Evolutionary conservation across 2,888 invertebrate species (phyloP), one percentile per base, ranked within the genome.

Genomic region (Polyommatus icarus): DNA sequence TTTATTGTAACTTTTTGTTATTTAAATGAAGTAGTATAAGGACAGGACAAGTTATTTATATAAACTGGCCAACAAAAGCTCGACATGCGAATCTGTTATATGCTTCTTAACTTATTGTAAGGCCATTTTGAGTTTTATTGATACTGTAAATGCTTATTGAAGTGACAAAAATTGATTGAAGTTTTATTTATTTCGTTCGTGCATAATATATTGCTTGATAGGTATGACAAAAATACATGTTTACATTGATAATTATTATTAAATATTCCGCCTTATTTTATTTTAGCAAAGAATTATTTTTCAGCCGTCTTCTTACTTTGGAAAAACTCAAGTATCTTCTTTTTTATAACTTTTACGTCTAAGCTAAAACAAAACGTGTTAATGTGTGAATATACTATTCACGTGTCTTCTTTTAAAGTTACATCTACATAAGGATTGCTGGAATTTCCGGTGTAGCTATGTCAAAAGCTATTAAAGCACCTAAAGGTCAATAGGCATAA

Each of bases 21-120:
- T 67, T 67, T 67, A 67, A 67, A 67, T 18, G 15, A 67, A 67
- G 67, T 67, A 67, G 7, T 18, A 29, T 67, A 75, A 75, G 54
- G 75, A 20, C 75, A 75, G 54, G 50, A 54, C 75, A 54, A 75
- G 50, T 40, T 54, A 61, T 72, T 73, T 73, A 73, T 50, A 73
- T 54, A 54, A 54, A 50, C 29, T 7, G 24, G 29, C 29, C 75
- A 54, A 54, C 75, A 54, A 75, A 54, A 75, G 50, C 24, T 50
- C 24, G 18, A 2, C n/a, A 15, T 75, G 75, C 75, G 29, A 50
- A 20, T 50, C 75, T 50, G 50, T 54, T 50, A 6, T 32, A 32
- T 18, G 24, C 50, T 18, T 75, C 15, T 75, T 29, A 75, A 75
- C 24, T 50, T 75, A 54, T 50, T 73, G 46, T 75, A 50, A 8